A percentile compares a stretch with the other conserved stretches of the same genome.
phyloP scores from a whole-genome alignment of 2,797 vertebrate species.

The Prionace glauca region DNA sequence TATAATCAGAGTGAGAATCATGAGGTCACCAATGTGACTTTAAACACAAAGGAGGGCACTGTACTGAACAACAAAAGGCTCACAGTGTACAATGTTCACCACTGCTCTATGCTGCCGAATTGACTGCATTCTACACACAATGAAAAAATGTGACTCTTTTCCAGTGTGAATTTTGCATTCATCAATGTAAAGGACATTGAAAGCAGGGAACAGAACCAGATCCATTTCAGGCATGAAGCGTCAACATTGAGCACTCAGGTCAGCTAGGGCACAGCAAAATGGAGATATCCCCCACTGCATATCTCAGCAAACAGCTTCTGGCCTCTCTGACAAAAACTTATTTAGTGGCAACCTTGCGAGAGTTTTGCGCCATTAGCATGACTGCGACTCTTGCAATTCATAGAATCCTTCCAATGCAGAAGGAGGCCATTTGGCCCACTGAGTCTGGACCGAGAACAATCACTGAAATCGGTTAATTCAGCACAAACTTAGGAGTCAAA shows the following conservation, averaged over 20 bases:
- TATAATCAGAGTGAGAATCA: slow-evolving; percentile 7
- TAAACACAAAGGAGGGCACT: slow-evolving; percentile 3
- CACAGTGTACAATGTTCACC: background rate
- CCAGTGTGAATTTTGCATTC: background rate
- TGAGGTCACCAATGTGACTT: slow-evolving; percentile 26
- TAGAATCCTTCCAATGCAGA: too few relatives aligned
- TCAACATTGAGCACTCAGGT: background rate
- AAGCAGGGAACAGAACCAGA: background rate
- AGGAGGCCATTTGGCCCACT: too few relatives aligned
- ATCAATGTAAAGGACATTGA: background rate
- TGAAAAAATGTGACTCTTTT: background rate
- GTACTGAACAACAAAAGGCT: slow-evolving; percentile 28
- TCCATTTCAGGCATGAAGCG: slow-evolving; percentile 3
- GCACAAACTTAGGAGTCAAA: too few relatives aligned
- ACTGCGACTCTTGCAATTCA: background rate
- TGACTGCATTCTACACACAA: background rate
- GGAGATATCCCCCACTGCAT: background rate
- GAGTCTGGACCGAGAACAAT: too few relatives aligned
- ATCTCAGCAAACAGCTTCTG: background rate
- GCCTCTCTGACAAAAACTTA: background rate
- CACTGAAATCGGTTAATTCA: too few relatives aligned
- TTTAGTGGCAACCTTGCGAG: background rate
- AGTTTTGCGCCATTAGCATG: background rate
- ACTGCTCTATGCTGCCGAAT: background rate
- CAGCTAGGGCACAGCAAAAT: background rate